These are phyloP conservation scores for Philaenus spumarius DNA, from an alignment of 1,140 invertebrate species.

Conservation along the genomic window DNA sequence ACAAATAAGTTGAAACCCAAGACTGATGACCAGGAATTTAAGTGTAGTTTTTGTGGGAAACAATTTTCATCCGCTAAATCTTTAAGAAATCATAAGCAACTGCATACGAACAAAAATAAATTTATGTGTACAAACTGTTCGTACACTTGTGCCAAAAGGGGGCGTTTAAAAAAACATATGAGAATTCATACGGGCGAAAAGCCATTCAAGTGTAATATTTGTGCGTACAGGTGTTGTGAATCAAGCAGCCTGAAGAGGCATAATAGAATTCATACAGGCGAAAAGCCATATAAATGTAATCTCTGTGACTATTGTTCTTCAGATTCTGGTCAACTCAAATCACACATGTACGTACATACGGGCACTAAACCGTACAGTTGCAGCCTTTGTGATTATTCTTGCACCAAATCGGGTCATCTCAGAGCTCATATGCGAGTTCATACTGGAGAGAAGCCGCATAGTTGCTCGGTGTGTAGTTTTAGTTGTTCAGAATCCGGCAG, in stretches of 20 bases:
- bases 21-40: too few relatives aligned
- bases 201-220: slow-evolving; percentile 48
- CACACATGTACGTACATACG: slow-evolving; percentile 51
- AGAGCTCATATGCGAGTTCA: slow-evolving; percentile 24
- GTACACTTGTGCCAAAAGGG: too few relatives aligned
- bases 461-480: too few relatives aligned
- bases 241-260: slow-evolving; percentile 50
- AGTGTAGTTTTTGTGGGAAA: too few relatives aligned
- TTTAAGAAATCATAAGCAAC: too few relatives aligned
- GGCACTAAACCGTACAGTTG: slow-evolving; percentile 54
- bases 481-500: slow-evolving; percentile 36
- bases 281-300: slow-evolving; percentile 62
- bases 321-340: slow-evolving; percentile 52
- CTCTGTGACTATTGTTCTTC: slow-evolving; percentile 63
- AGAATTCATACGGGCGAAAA: slow-evolving; percentile 33
- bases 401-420: slow-evolving; percentile 45
- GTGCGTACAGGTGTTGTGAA: slow-evolving; percentile 48
- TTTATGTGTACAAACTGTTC: too few relatives aligned
- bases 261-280: slow-evolving; percentile 55
- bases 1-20: too few relatives aligned
- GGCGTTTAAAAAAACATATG: slow-evolving; percentile 31
- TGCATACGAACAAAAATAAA: too few relatives aligned
- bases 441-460: too few relatives aligned
- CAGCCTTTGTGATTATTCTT: slow-evolving; percentile 43
- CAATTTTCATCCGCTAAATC: too few relatives aligned